These are phyloP conservation scores for Drosophila sproati DNA, from an alignment of 1,140 invertebrate genomes.

Conservation along the genomic window DNA sequence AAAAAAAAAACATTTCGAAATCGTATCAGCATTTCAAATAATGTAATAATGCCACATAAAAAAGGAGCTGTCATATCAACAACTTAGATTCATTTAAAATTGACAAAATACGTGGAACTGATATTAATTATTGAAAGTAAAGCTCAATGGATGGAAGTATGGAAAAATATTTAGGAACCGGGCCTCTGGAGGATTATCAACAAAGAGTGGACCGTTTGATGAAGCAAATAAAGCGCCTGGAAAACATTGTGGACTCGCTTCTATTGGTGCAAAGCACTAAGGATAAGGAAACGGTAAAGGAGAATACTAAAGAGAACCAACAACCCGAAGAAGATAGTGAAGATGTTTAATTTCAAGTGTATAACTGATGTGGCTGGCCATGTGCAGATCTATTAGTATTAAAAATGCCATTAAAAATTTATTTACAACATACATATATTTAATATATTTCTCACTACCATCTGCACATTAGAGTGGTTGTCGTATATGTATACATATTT, in stretches of 20 bases:
- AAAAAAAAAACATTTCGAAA: not conserved
- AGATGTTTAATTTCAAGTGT: not conserved
- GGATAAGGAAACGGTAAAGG: not conserved
- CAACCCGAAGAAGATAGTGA: not conserved
- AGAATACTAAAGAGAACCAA: not conserved
- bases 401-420: conserved; percentile 29
- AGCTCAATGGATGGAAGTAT: not conserved
- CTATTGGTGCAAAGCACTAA: not conserved
- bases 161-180: not conserved
- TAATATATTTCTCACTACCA: conserved; percentile 41
- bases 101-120: no score
- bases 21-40: not conserved
- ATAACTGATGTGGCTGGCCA: not conserved
- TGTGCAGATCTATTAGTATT: conserved; percentile 3
- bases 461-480: conserved; percentile 30
- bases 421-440: conserved; percentile 63
- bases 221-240: conserved; percentile 27
- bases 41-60: not conserved
- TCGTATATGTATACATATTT: conserved; percentile 9
- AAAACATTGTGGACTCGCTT: conserved; percentile 10
- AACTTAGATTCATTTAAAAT: no score
- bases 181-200: conserved; percentile 28
- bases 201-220: conserved; percentile 6
- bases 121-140: not conserved
- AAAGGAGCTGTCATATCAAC: not conserved